These are phyloP conservation scores for Tolmerus cingulatus DNA, from an alignment of 2,888 invertebrate species.

Conservation along the genomic window DNA sequence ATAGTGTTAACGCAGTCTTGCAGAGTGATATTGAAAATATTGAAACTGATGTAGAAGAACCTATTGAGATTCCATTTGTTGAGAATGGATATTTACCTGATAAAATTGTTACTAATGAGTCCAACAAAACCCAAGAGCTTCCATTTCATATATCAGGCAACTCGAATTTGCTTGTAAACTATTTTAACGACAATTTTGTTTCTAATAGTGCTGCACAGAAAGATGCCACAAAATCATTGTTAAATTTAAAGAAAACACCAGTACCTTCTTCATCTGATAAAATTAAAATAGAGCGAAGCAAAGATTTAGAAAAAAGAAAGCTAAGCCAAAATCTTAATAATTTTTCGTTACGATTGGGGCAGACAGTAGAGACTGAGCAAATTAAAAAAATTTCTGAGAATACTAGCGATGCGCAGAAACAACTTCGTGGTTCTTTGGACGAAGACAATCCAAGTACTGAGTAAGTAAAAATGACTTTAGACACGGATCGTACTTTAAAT, in stretches of 20 bases:
- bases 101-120: not conserved
- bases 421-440: conserved; percentile 13
- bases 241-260: conserved; percentile 63
- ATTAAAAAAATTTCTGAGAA: conserved; percentile 54
- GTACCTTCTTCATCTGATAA: conserved; percentile 62
- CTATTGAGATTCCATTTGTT: conserved; percentile 58
- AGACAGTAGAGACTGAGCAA: conserved; percentile 55
- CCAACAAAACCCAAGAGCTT: not conserved
- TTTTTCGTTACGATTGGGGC: conserved; percentile 61
- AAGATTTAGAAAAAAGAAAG: conserved; percentile 62
- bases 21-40: conserved; percentile 62
- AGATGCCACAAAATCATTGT: conserved; percentile 52
- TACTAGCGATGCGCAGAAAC: conserved; percentile 2
- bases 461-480: conserved; percentile 50
- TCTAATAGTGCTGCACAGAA: conserved; percentile 58
- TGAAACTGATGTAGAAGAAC: conserved; percentile 62
- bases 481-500: not conserved
- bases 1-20: conserved; percentile 61
- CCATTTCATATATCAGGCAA: conserved; percentile 56
- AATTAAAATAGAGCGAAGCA: conserved; percentile 54
- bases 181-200: conserved; percentile 60
- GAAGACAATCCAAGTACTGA: conserved; percentile 57
- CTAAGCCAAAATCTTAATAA: conserved; percentile 64
- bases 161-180: conserved; percentile 61
- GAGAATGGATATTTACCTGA: conserved; percentile 49